phyloP scores from a whole-genome alignment of 2,113 vertebrate genomes.

The Anguilla rostrata region DNA sequence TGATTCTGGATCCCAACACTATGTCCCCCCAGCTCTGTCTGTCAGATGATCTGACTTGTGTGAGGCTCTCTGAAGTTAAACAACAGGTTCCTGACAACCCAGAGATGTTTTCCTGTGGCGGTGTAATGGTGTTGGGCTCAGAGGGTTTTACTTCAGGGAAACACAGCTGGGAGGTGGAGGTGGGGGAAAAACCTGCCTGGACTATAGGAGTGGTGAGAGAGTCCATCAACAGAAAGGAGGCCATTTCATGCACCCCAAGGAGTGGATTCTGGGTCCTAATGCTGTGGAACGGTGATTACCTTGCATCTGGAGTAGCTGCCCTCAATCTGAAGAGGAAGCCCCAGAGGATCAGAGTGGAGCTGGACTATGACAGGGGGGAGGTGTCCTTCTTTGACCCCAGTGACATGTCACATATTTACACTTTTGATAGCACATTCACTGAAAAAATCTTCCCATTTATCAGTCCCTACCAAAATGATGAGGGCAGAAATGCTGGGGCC shows the following conservation, averaged over 20 bases:
- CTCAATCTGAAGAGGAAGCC: neutral
- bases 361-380: neutral
- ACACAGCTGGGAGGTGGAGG: constrained; percentile 34
- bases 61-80: neutral
- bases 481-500: neutral
- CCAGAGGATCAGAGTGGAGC: neutral
- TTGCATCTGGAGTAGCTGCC: no score
- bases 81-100: constrained; percentile 22
- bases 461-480: neutral
- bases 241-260: neutral
- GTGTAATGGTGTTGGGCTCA: neutral
- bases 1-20: constrained; percentile 26
- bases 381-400: neutral
- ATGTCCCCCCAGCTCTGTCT: neutral
- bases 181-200: neutral
- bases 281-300: no score
- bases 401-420: constrained; percentile 16
- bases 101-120: neutral
- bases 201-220: neutral
- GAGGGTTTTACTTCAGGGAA: constrained; percentile 47
- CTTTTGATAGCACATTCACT: constrained; percentile 6
- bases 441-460: constrained; percentile 26
- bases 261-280: neutral
- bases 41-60: constrained; percentile 10
- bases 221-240: constrained; percentile 14